Base-by-base conservation (phyloP, 2,888 invertebrate genomes). In the Dryobotodes eremita region DNA sequence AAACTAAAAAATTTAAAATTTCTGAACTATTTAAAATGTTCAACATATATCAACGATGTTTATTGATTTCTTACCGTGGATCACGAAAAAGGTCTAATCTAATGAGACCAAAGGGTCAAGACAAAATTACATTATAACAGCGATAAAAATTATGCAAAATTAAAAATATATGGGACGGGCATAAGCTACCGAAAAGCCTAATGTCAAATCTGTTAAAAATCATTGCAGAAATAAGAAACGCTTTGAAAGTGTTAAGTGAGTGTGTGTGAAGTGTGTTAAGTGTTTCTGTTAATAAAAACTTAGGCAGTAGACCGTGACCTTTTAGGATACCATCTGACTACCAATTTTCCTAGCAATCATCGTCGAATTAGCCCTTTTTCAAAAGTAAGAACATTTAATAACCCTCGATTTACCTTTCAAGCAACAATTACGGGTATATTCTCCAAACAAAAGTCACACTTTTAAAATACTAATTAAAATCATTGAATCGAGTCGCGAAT, bases 381-480 rank as follows among this genome's bases (percentile, higher is more conserved):
- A 59, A 59, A 26, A 53, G 4, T 6, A 31, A 42, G 7, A 62
- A 26, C 4, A 20, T 8, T 31, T 8, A 20, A 3, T 50, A 31
- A 53, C 0, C 1, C 42, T 71, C 20, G n/a, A 11, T 42, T n/a
- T 68, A 23, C 23, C 2, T 46, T 66, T 17, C 31, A 69, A 17
- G 23, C 23, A 15, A 26, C 13, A 46, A 75, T n/a, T 31, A 76
- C n/a, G 31, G 5, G 13, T 31, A 31, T 5, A 15, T 20, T 72
- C n/a, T 2, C 17, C 42, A 64, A 68, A 78, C 31, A 84, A 10
- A 69, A 71, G 81, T 64, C 26, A 62, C 50, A 71, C 31, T 70
- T 83, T 77, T 69, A 57, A 83, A 84, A 84, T 71, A 73, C 61
- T 87, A 87, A 87, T 84, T 87, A 85, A 85, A 85, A 75, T 53